phyloP scores from a whole-genome alignment of 2,888 invertebrate species.

The Pristionchus entomophagus region DNA sequence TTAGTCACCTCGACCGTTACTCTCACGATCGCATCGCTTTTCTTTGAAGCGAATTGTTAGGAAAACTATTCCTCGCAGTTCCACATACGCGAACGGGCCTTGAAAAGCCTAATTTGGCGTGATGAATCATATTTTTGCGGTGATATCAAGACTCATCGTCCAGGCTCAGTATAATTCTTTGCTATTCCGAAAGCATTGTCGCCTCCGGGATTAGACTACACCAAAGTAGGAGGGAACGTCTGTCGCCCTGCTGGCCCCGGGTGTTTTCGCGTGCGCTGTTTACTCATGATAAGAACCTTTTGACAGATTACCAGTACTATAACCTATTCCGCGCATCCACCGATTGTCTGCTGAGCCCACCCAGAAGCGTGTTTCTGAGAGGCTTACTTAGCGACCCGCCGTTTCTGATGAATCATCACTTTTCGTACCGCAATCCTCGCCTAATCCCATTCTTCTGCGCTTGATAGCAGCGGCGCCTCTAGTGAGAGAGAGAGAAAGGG shows the following conservation, averaged over 20 bases:
- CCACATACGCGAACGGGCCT: not conserved
- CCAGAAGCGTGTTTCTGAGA: not conserved
- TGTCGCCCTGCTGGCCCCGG: not conserved
- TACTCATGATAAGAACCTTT: not conserved
- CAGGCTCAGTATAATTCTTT: not conserved
- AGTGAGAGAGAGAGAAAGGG: not conserved
- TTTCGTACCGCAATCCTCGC: not conserved
- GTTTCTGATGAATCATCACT: not conserved
- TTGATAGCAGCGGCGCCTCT: conserved; percentile 13
- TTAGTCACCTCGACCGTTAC: not conserved
- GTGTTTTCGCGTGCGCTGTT: not conserved
- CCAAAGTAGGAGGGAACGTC: not conserved
- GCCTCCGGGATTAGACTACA: not conserved
- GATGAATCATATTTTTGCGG: not conserved
- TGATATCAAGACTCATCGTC: not conserved
- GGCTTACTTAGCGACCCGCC: not conserved
- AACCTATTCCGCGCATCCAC: not conserved
- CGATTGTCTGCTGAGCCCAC: not conserved
- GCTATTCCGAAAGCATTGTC: not conserved
- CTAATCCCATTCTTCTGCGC: not conserved
- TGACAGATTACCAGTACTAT: not conserved
- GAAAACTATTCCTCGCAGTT: not conserved
- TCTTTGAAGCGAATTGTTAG: not conserved
- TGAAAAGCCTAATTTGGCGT: too few species aligned
- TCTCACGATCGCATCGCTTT: not conserved